phyloP scores from a whole-genome alignment of 2,888 invertebrate genomes.

The Campopleginae sp. region DNA sequence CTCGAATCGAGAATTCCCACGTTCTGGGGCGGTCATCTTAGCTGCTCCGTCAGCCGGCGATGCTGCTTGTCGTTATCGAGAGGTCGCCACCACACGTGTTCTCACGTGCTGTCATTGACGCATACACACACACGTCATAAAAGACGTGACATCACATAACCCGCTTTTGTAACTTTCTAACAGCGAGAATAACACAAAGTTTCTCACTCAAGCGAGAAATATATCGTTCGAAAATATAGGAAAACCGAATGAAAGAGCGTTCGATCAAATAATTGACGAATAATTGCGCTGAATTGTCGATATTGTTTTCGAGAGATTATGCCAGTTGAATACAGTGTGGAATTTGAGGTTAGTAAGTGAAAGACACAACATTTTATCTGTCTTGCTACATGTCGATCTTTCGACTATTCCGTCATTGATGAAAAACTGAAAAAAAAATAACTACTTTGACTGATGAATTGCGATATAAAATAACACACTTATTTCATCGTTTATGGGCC shows the following conservation, averaged over 20 bases:
- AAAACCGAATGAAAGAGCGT: neutral
- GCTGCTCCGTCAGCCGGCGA: no score
- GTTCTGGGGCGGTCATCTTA: no score
- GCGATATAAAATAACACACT: neutral
- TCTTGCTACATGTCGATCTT: neutral
- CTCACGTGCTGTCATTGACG: slow-evolving; percentile 1
- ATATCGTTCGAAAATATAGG: neutral
- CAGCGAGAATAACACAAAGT: neutral
- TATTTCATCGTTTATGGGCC: neutral
- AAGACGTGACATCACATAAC: neutral
- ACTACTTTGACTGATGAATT: neutral
- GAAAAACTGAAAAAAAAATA: neutral
- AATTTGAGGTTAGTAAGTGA: slow-evolving; percentile 38
- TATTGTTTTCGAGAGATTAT: neutral
- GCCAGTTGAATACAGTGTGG: neutral
- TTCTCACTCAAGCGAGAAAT: neutral
- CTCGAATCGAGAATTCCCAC: no score
- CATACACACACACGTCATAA: neutral
- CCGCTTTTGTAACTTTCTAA: neutral
- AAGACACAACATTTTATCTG: slow-evolving; percentile 50
- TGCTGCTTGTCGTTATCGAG: no score
- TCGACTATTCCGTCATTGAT: neutral
- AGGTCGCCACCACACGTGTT: no score
- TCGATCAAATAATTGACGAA: neutral
- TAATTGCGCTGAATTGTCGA: neutral